Evolutionary conservation across 2,888 invertebrate species (phyloP), one percentile per base, ranked within the genome.

Genomic region (Trichopoda pennipes): DNA sequence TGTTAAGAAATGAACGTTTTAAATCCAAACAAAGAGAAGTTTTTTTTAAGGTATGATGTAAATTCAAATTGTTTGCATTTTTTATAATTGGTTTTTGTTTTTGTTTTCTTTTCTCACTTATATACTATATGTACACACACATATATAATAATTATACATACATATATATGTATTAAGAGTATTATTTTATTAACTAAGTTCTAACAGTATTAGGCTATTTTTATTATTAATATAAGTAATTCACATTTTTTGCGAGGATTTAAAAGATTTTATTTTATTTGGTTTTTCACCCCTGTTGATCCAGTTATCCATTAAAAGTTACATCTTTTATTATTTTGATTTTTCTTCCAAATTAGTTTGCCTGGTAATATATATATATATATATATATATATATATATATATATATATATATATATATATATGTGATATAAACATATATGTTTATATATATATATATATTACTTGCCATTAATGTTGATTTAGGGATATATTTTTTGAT

Each of bases 231-330:
- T 66, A 68, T 68, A 60, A 61, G 56, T 81, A 76, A 82, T 84
- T 84, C 81, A 84, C 80, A 76, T 84, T 80, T 61, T 84, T 78
- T 84, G 84, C 84, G 84, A 84, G 84, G 84, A 84, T 81, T 84
- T 72, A 70, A 77, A 75, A 68, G 66, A 74, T 73, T 51, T 70
- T 56, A 56, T 17, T 77, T 70, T 61, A 63, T 63, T 77, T 76
- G 17, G 44, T 70, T 72, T 79, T 76, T 69, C 32, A 61, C 47
- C 49, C 42, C 58, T 69, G 28, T 69, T 35, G 23, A 49, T 44
- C 14, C 38, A 38, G 12, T 38, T 44, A 44, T 44, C 12, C 42
- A 17, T 69, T 74, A n/a, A 55, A 35, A 56, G 23, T 66, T 55
- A 44, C n/a, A 28, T 23, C n/a, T n/a, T 55, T 12, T 23, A n/a